Conservation (phyloP, 2,888 invertebrate genomes). For the Neoascia interrupta region DNA sequence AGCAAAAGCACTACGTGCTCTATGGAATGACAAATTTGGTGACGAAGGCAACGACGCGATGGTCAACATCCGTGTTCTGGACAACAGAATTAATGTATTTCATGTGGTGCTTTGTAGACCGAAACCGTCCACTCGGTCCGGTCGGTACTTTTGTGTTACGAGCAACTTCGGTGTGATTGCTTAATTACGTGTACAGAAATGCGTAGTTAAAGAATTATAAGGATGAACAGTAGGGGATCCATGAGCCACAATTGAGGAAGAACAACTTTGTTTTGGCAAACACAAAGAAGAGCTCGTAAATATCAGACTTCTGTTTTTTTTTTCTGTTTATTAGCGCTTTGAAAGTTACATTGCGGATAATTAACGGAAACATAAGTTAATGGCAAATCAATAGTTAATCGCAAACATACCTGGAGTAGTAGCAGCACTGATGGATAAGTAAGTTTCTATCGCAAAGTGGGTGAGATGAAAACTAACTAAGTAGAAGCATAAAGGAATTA, state of each 20-base stretch:
- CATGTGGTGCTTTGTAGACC: slow-evolving; percentile 13
- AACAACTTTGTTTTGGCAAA: slow-evolving; percentile 32
- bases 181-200: slow-evolving; percentile 46
- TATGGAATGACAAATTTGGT: too few species aligned
- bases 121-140: not conserved
- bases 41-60: slow-evolving; percentile 52
- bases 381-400: too few species aligned
- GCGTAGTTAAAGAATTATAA: slow-evolving; percentile 28
- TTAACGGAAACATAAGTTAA: too few species aligned
- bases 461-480: too few species aligned
- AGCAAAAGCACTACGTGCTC: too few species aligned
- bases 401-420: too few species aligned
- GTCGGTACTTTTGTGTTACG: too few species aligned
- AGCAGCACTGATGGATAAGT: too few species aligned
- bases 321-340: not conserved
- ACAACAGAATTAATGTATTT: slow-evolving; percentile 55
- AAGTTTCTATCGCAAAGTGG: too few species aligned
- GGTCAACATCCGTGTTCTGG: slow-evolving; percentile 21
- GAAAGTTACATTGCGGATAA: too few species aligned
- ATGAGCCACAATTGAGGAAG: slow-evolving; percentile 48
- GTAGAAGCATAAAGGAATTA: too few species aligned
- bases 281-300: slow-evolving; percentile 41
- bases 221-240: slow-evolving; percentile 23
- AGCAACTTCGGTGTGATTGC: slow-evolving; percentile 43
- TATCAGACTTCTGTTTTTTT: slow-evolving; percentile 35